Conservation (phyloP, 2,113 vertebrate species). For the Pygoscelis adeliae region DNA sequence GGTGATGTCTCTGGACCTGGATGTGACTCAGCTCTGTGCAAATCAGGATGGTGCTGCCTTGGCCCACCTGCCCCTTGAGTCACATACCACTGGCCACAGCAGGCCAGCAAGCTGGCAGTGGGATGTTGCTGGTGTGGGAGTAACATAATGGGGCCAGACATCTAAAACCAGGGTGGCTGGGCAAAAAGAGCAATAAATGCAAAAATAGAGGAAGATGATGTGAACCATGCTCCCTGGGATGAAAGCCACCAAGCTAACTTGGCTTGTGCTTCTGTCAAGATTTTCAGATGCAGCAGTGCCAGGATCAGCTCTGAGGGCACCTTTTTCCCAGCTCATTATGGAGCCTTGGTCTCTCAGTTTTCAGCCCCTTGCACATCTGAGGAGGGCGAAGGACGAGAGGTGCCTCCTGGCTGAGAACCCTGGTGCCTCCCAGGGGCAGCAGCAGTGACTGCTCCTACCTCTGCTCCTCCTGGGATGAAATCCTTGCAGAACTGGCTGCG, state of each 20-base stretch:
- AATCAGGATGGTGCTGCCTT: background rate
- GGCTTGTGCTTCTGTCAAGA: background rate
- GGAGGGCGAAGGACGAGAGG: background rate
- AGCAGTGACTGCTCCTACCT: background rate
- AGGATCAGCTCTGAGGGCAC: background rate
- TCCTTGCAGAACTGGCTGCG: background rate
- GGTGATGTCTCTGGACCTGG: background rate
- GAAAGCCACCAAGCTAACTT: no score
- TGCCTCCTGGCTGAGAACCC: rapidly evolving
- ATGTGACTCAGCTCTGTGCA: no score
- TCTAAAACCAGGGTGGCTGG: background rate
- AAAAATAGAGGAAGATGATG: background rate
- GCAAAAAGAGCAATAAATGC: background rate
- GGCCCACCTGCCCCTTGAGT: background rate
- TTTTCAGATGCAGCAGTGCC: background rate
- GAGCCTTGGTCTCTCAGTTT: background rate
- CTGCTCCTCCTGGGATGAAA: background rate
- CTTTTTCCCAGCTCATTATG: background rate
- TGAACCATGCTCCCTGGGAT: background rate
- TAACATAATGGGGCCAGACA: background rate
- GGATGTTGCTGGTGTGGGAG: rapidly evolving
- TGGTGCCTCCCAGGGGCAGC: rapidly evolving
- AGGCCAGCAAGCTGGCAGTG: background rate
- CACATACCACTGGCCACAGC: rapidly evolving
- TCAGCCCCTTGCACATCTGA: background rate